Base-by-base conservation (phyloP, 1,140 invertebrate species). In the Araneus ventricosus region DNA sequence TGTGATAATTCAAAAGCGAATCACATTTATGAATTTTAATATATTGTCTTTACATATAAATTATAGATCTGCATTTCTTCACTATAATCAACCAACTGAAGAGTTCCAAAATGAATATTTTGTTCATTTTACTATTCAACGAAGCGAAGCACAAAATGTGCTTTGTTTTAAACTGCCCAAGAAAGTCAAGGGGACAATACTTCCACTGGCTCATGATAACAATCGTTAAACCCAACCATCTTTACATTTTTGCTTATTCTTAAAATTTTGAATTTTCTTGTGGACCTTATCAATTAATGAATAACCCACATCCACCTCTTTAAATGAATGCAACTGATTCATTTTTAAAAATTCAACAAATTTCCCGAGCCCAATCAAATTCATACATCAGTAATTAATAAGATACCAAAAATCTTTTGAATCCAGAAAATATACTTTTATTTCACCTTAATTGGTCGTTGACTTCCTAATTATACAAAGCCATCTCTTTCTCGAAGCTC, bases 391-490 rank as follows among this genome's bases (percentile, higher is more conserved):
- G 20, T 75, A 34, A 34, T 30, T 27, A 34, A 75, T 34, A 34
- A 75, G 30, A 37, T 37, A 20, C 63, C 20, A 75, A 34, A 37
- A 34, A 20, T 34, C 30, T 75, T 30, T 75, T 34, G 10, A 75
- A 34, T 20, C 20, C 10, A 37, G 70, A 75, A 75, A 75, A 20
- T 37, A 34, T 75, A 75, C 20, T 75, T 75, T 34, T 37, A 75
- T 34, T 30, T 75, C 30, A 37, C 34, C 70, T 34, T 75, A 75
- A 75, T 75, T 75, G 70, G 70, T 37, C 70, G 34, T 75, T 75
- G 70, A 75, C 70, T 75, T 75, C 30, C 70, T 75, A 75, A 75
- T 75, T 75, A 75, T 20, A 75, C 17, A 75, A 37, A 75, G 34
- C 70, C 34, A 75, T 75, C 70, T 37, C 30, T 75, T 22, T 20